phyloP scores from a whole-genome alignment of 2,113 vertebrate genomes.

The Excalfactoria chinensis region DNA sequence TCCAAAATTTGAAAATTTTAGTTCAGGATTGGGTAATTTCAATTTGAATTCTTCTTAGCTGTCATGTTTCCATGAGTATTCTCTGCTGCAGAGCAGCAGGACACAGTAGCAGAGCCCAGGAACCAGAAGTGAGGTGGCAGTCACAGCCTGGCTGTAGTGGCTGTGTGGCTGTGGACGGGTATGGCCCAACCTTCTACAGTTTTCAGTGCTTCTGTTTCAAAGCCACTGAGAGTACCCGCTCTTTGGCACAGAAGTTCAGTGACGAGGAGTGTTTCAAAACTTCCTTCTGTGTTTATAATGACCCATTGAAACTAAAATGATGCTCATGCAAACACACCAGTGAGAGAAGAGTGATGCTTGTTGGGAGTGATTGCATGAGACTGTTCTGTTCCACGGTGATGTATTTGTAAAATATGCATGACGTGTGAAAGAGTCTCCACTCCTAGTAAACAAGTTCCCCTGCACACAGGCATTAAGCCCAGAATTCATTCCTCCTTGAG shows the following conservation, averaged over 20 bases:
- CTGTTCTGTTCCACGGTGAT: neutral
- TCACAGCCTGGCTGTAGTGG: rapidly evolving
- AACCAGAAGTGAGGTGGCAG: neutral
- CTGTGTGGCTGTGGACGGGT: neutral
- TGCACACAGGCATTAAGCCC: neutral
- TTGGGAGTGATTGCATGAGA: neutral
- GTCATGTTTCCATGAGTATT: neutral
- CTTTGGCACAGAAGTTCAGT: neutral
- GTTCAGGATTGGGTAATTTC: neutral
- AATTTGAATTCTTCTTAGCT: neutral
- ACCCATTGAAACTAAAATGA: neutral
- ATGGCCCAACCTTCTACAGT: neutral
- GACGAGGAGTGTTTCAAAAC: neutral
- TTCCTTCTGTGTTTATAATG: neutral
- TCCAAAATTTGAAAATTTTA: neutral
- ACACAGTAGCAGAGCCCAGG: neutral
- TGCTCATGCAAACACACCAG: neutral
- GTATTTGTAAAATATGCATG: neutral
- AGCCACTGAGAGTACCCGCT: neutral
- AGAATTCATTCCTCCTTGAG: neutral
- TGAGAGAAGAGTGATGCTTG: neutral
- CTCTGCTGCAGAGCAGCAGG: neutral
- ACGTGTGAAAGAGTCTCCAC: rapidly evolving
- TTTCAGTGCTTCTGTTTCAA: neutral
- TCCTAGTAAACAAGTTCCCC: neutral